Evolutionary conservation across 2,113 vertebrate species (phyloP).

Genomic region (Rhinopomastus cyanomelas): DNA sequence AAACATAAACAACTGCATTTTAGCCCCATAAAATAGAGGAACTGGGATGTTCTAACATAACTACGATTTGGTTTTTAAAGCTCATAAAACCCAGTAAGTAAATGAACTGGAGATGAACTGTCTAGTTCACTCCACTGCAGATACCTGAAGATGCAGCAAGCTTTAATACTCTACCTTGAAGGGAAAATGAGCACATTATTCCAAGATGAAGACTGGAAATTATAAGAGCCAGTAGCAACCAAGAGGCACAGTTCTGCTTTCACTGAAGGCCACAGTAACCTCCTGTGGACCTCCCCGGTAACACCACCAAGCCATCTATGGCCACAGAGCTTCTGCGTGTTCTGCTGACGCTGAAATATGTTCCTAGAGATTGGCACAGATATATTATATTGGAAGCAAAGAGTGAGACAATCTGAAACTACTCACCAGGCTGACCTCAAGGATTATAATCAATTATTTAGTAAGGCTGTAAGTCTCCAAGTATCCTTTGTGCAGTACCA

Average conservation of each 20-base stretch:
- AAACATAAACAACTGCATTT: background rate
- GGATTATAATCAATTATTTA: accelerated
- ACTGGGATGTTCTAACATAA: background rate
- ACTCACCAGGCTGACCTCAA: background rate
- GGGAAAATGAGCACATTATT: background rate
- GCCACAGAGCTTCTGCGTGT: accelerated
- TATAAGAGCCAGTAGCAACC: background rate
- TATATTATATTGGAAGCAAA: background rate
- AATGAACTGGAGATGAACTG: background rate
- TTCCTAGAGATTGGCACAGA: background rate
- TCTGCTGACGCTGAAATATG: accelerated
- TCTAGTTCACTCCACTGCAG: background rate
- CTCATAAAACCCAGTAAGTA: background rate
- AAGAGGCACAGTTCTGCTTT: background rate
- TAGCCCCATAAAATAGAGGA: background rate
- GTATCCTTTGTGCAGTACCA: background rate
- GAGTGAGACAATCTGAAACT: background rate
- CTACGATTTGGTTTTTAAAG: background rate
- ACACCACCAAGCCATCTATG: accelerated
- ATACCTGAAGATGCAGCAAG: background rate
- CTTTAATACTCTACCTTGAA: background rate
- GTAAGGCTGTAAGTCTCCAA: background rate
- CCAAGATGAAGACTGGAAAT: background rate
- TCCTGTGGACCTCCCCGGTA: background rate
- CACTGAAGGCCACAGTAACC: accelerated